Percentiles rank a stretch among this genome's conserved stretches.
These are phyloP conservation scores for Cheilosia scutellata DNA, from an alignment of 2,888 invertebrate genomes.

Conservation along the genomic window DNA sequence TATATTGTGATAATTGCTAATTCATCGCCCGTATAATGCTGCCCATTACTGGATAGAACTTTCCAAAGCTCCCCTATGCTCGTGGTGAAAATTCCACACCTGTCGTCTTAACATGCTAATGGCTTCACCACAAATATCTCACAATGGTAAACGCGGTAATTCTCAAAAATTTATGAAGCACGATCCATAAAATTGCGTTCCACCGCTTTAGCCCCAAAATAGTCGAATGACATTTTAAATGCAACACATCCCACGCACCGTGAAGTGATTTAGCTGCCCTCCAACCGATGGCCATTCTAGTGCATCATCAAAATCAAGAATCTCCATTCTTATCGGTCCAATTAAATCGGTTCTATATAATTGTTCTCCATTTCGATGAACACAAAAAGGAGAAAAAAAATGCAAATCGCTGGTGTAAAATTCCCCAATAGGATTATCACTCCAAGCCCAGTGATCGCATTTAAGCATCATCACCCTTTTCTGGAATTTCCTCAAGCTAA, in stretches of 20 bases:
- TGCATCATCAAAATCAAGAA: background rate
- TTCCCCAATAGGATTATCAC: constrained; percentile 13
- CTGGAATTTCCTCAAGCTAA: constrained; percentile 4
- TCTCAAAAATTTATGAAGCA: constrained; percentile 48
- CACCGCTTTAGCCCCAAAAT: constrained; percentile 14
- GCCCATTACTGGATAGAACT: background rate
- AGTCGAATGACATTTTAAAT: constrained; percentile 18
- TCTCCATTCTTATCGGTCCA: constrained; percentile 41
- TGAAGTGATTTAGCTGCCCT: constrained; percentile 1
- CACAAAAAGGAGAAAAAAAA: constrained; percentile 25
- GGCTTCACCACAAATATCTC: constrained; percentile 37
- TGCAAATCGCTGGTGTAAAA: constrained; percentile 37
- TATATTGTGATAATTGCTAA: background rate
- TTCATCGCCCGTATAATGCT: too few species aligned
- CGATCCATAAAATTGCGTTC: constrained; percentile 45
- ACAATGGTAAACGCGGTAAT: background rate
- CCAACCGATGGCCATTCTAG: background rate
- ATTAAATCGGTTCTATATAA: constrained; percentile 45
- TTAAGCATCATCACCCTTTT: constrained; percentile 36
- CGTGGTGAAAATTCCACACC: constrained; percentile 20
- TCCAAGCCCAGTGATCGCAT: constrained; percentile 44
- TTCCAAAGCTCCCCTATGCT: constrained; percentile 15
- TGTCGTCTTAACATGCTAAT: constrained; percentile 25
- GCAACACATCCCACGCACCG: constrained; percentile 44
- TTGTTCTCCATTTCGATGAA: constrained; percentile 9